Evolutionary conservation across 2,797 vertebrate genomes (phyloP).

Genomic region (Acanthornis magna): DNA sequence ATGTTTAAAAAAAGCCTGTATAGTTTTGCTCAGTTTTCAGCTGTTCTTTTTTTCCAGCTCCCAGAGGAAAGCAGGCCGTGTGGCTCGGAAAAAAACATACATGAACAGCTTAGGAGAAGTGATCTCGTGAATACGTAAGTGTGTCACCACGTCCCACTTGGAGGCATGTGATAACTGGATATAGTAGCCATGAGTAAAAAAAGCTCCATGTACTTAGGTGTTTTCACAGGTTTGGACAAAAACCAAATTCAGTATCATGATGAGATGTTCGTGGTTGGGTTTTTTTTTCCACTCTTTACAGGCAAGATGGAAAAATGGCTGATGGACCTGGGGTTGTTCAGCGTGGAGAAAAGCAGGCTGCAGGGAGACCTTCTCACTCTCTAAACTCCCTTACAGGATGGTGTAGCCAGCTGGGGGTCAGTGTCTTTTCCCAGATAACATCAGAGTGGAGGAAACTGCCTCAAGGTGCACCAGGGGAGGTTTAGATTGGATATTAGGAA

Average conservation of each 20-base stretch:
- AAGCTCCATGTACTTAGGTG: slow-evolving; percentile 5
- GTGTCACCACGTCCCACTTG: slow-evolving; percentile 64
- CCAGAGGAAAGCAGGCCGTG: slow-evolving; percentile 52
- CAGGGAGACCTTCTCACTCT: background rate
- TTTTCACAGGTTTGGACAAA: slow-evolving; percentile 44
- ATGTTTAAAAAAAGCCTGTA: slow-evolving; percentile 33
- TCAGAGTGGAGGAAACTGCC: background rate
- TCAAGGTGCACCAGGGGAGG: background rate
- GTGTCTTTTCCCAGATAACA: background rate
- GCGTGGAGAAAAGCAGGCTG: background rate
- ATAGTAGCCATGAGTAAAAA: slow-evolving; percentile 50
- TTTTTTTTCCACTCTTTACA: background rate
- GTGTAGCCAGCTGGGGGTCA: rapidly evolving
- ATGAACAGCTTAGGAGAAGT: slow-evolving; percentile 63
- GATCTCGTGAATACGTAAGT: slow-evolving; percentile 64
- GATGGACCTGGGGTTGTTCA: background rate
- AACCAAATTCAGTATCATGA: background rate
- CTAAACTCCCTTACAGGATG: background rate
- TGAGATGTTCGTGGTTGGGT: background rate
- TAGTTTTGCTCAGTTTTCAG: slow-evolving; percentile 35
- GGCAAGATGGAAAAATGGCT: background rate
- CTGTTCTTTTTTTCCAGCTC: slow-evolving; percentile 45
- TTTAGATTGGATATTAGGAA: background rate
- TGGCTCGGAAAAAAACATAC: slow-evolving; percentile 58
- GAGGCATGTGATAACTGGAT: slow-evolving; percentile 57